A percentile compares a stretch with the other conserved stretches of the same genome.
Evolutionary conservation across 2,888 invertebrate species (phyloP).

Genomic region (Herminia tarsipennalis): DNA sequence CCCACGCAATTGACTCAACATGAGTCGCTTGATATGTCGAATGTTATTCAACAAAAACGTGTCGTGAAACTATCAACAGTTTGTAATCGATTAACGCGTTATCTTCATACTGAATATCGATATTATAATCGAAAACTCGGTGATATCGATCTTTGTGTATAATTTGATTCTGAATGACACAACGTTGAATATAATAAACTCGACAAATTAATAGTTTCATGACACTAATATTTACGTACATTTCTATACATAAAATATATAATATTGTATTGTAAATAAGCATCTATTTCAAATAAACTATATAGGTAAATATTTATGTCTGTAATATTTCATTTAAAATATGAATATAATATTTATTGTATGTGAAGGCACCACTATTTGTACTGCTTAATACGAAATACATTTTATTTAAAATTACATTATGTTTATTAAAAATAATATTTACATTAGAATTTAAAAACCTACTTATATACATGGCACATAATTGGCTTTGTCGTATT

Average conservation of each 20-base stretch:
- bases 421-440: conserved; percentile 26
- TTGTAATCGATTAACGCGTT: not conserved
- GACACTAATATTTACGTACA: conserved; percentile 11
- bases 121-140: too few relatives aligned
- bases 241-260: conserved; percentile 44
- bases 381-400: conserved; percentile 56
- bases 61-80: conserved; percentile 6
- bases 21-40: conserved; percentile 72
- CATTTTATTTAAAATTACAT: conserved; percentile 27
- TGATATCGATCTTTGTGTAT: too few relatives aligned
- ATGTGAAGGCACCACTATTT: conserved; percentile 63
- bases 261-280: conserved; percentile 43
- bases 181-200: too few relatives aligned
- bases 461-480: conserved; percentile 79
- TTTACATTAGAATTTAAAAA: conserved; percentile 25
- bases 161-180: too few relatives aligned
- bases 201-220: not conserved
- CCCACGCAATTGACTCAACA: conserved; percentile 68
- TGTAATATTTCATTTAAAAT: conserved; percentile 27
- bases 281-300: conserved; percentile 29
- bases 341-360: conserved; percentile 35
- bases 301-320: conserved; percentile 36
- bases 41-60: conserved; percentile 57
- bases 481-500: conserved; percentile 64
- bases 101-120: not conserved